phyloP scores from a whole-genome alignment of 2,113 vertebrate genomes.

The Phasianus colchicus region DNA sequence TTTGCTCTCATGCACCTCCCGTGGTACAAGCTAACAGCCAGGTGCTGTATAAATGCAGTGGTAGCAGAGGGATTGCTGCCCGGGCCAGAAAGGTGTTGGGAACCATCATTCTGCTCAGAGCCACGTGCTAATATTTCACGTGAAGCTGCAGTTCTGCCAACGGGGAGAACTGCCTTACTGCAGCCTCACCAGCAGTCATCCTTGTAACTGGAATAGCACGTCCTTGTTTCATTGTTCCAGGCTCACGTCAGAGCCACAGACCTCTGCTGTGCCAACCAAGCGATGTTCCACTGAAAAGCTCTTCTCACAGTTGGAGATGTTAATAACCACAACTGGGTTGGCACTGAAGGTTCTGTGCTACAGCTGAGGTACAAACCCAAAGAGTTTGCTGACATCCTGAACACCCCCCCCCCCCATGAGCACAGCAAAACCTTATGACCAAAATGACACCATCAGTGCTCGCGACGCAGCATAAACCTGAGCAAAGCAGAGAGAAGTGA shows the following conservation, averaged over 20 bases:
- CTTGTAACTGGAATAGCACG: neutral
- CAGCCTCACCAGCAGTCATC: neutral
- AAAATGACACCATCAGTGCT: no score
- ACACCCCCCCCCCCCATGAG: no score
- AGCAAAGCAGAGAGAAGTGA: no score
- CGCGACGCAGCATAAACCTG: no score
- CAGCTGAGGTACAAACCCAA: neutral
- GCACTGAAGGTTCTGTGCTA: neutral
- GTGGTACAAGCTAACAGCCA: neutral
- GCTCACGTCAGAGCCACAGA: neutral
- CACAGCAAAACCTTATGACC: no score
- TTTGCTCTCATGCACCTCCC: neutral
- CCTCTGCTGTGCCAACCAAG: fast-evolving
- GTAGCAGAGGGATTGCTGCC: neutral
- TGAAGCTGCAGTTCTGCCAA: neutral
- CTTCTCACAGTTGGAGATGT: neutral
- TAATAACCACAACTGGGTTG: neutral
- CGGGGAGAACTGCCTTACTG: neutral
- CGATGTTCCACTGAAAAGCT: neutral
- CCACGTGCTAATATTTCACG: neutral
- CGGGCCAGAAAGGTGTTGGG: neutral
- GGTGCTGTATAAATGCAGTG: neutral
- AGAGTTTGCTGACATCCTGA: neutral
- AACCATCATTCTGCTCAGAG: neutral
- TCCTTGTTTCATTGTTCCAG: neutral